Evolutionary conservation across 2,888 invertebrate genomes (phyloP).

Genomic region (Cephus spinipes): DNA sequence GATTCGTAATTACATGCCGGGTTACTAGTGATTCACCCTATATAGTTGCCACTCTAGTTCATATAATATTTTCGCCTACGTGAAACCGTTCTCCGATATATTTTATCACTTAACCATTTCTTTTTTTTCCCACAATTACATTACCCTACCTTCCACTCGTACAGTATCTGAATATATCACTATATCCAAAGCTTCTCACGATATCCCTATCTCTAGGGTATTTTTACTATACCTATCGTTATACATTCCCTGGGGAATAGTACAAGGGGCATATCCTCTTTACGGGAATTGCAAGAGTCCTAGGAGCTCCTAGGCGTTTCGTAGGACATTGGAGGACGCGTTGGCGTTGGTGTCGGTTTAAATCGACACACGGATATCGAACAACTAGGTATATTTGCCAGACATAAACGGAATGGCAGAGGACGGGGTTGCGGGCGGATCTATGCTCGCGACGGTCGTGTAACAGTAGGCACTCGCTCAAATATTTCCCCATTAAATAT

Average conservation of each 20-base stretch:
- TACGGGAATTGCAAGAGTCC: too few species aligned
- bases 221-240: too few species aligned
- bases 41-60: neutral
- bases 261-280: too few species aligned
- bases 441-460: constrained; percentile 40
- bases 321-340: neutral
- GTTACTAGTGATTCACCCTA: constrained; percentile 6
- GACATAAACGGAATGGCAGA: constrained; percentile 52
- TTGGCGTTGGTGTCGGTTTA: constrained; percentile 44
- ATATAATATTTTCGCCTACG: neutral
- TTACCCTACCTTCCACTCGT: too few species aligned
- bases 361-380: constrained; percentile 52
- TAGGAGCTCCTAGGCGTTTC: too few species aligned
- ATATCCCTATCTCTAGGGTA: too few species aligned
- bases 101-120: too few species aligned
- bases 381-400: constrained; percentile 57
- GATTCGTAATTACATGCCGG: constrained; percentile 5
- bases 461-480: constrained; percentile 59
- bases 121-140: too few species aligned
- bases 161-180: too few species aligned
- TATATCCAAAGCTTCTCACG: too few species aligned
- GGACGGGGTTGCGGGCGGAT: constrained; percentile 48
- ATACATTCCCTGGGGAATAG: too few species aligned
- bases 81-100: too few species aligned
- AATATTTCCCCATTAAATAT: constrained; percentile 62